These are phyloP conservation scores for Leucoptera coffeella DNA, from an alignment of 2,888 invertebrate species.

Conservation along the genomic window DNA sequence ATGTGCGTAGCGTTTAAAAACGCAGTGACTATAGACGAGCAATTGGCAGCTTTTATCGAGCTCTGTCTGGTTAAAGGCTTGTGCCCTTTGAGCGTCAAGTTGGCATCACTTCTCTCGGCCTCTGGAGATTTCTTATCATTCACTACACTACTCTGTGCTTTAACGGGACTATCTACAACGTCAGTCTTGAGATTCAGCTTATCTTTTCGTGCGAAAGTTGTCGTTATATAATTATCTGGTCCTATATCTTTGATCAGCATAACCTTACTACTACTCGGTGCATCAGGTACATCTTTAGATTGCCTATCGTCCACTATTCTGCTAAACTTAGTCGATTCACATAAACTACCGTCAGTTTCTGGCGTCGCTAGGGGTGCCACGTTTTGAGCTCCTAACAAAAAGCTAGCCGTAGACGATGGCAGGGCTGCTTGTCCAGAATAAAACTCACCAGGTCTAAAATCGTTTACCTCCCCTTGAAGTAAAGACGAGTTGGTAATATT, in stretches of 20 bases:
- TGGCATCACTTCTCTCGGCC: slow-evolving; percentile 40
- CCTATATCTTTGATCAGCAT: slow-evolving; percentile 62
- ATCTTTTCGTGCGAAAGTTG: slow-evolving; percentile 50
- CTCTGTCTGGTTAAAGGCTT: slow-evolving; percentile 63
- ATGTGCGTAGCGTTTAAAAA: slow-evolving; percentile 38
- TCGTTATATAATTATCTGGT: slow-evolving; percentile 68
- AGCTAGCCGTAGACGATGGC: slow-evolving; percentile 26
- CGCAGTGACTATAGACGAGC: slow-evolving; percentile 39
- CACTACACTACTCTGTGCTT: slow-evolving; percentile 32
- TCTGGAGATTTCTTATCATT: slow-evolving; percentile 45
- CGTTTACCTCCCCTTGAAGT: slow-evolving; percentile 29
- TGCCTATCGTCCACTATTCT: slow-evolving; percentile 36
- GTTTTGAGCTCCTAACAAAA: slow-evolving; percentile 34
- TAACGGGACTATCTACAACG: slow-evolving; percentile 20
- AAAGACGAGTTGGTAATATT: slow-evolving; percentile 37
- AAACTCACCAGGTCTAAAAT: slow-evolving; percentile 47
- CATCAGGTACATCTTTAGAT: slow-evolving; percentile 33
- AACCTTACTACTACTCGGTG: slow-evolving; percentile 41
- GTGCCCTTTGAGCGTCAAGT: slow-evolving; percentile 55
- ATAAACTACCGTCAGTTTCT: slow-evolving; percentile 55
- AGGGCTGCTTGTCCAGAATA: slow-evolving; percentile 32
- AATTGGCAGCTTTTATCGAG: slow-evolving; percentile 50
- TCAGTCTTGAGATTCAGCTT: slow-evolving; percentile 19
- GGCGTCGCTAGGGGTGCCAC: slow-evolving; percentile 57
- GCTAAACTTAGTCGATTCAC: slow-evolving; percentile 47